phyloP scores from a whole-genome alignment of 2,113 vertebrate genomes.

The Odobenus rosmarus region DNA sequence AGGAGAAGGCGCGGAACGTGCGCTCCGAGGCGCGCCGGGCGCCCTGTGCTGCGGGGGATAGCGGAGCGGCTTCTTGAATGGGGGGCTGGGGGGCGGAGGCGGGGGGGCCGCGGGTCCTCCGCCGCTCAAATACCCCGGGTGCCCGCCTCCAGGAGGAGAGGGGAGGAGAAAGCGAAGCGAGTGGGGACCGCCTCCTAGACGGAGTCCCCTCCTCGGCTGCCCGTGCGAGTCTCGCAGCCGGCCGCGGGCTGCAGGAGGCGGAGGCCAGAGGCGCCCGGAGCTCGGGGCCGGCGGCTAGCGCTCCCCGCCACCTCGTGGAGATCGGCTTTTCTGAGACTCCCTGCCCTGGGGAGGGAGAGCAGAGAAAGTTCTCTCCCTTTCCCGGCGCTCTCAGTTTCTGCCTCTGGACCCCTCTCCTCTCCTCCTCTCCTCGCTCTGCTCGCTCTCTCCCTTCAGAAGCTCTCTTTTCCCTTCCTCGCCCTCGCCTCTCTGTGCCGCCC shows the following conservation, averaged over 20 bases:
- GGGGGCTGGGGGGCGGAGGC: slow-evolving; percentile 60
- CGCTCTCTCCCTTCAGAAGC: neutral
- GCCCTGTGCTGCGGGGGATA: slow-evolving; percentile 73
- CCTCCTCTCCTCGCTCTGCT: neutral
- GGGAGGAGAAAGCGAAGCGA: slow-evolving; percentile 67
- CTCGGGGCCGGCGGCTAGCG: neutral
- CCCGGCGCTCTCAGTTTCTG: neutral
- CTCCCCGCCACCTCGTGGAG: neutral
- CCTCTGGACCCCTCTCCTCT: neutral
- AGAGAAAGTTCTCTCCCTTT: neutral
- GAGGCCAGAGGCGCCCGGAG: neutral
- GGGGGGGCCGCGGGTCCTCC: slow-evolving; percentile 60
- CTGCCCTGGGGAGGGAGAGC: too few species aligned
- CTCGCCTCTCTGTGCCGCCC: neutral
- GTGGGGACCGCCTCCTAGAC: slow-evolving; percentile 69
- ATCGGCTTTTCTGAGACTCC: neutral
- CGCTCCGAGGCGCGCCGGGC: slow-evolving; percentile 78
- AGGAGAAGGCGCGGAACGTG: slow-evolving; percentile 71
- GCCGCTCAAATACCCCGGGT: slow-evolving; percentile 67
- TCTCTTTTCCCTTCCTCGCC: neutral
- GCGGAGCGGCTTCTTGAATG: slow-evolving; percentile 78
- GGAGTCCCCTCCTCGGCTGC: slow-evolving; percentile 33
- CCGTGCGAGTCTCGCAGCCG: neutral
- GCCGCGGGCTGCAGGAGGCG: neutral
- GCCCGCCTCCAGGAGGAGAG: slow-evolving; percentile 76